Percentiles rank a stretch among this genome's conserved stretches.
These are phyloP conservation scores for Bombus breviceps DNA, from an alignment of 1,140 invertebrate species.

Conservation along the genomic window DNA sequence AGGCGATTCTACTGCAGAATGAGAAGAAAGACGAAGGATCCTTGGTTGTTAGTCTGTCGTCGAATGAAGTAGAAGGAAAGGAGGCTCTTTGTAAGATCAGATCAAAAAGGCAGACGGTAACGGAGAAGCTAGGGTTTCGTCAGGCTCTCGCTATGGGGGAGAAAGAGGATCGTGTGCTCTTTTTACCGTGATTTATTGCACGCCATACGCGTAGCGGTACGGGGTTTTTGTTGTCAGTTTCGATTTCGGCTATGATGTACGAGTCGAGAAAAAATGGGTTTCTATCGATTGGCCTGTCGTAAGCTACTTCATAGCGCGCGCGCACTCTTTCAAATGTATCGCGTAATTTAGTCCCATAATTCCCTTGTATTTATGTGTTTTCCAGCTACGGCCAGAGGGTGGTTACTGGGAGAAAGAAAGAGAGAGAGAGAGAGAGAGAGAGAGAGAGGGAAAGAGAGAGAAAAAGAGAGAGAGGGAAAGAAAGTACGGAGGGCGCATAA, in stretches of 20 bases:
- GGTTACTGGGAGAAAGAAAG: not conserved
- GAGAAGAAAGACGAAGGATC: not conserved
- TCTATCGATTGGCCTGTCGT: slow-evolving; percentile 56
- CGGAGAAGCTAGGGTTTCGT: slow-evolving; percentile 52
- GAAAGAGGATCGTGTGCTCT: slow-evolving; percentile 39
- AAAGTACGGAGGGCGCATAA: slow-evolving; percentile 5
- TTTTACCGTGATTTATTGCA: slow-evolving; percentile 63
- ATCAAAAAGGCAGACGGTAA: slow-evolving; percentile 29
- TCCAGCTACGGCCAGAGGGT: not conserved
- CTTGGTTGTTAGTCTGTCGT: not conserved
- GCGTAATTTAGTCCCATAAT: slow-evolving; percentile 55
- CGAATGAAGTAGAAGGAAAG: not conserved
- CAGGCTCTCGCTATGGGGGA: slow-evolving; percentile 19
- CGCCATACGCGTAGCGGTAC: slow-evolving; percentile 49
- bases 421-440: not conserved
- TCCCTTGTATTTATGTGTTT: slow-evolving; percentile 38
- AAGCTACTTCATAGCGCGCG: slow-evolving; percentile 33
- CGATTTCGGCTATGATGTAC: slow-evolving; percentile 66
- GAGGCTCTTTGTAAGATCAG: slow-evolving; percentile 53
- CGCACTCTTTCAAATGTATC: slow-evolving; percentile 26
- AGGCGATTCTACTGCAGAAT: not conserved
- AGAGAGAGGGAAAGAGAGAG: not conserved
- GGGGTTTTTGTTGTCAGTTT: slow-evolving; percentile 65
- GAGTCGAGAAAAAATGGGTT: slow-evolving; percentile 51
- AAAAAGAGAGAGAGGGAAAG: too few species aligned